phyloP scores from a whole-genome alignment of 2,888 invertebrate species.

The Drosophila ezoana region DNA sequence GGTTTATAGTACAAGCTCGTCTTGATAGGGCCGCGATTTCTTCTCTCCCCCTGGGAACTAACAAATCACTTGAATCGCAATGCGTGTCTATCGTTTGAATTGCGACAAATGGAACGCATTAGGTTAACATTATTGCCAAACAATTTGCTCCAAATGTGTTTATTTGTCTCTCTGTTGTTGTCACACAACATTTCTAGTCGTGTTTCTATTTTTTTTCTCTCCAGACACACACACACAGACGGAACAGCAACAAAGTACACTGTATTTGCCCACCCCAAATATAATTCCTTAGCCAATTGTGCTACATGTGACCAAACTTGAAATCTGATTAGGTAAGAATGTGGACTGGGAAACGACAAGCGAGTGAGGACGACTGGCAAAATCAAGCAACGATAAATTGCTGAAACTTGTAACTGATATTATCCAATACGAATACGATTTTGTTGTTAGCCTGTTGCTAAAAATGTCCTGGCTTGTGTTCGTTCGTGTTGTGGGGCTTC shows the following conservation, averaged over 20 bases:
- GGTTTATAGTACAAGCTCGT: not conserved
- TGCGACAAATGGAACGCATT: slow-evolving; percentile 81
- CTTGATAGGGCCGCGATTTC: slow-evolving; percentile 9
- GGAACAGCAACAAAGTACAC: slow-evolving; percentile 1
- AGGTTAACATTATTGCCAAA: slow-evolving; percentile 80
- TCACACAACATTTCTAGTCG: slow-evolving; percentile 34
- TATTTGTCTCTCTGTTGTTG: slow-evolving; percentile 69
- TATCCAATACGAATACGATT: slow-evolving; percentile 54
- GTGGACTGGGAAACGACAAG: not conserved
- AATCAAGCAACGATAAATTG: slow-evolving; percentile 80
- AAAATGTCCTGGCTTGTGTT: slow-evolving; percentile 27
- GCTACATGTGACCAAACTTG: slow-evolving; percentile 64
- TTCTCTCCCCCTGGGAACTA: slow-evolving; percentile 37
- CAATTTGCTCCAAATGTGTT: slow-evolving; percentile 79
- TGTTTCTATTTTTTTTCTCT: slow-evolving; percentile 17
- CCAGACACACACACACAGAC: not conserved
- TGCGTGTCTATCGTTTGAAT: slow-evolving; percentile 72
- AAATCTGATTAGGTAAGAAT: slow-evolving; percentile 72
- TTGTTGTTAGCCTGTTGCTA: slow-evolving; percentile 70
- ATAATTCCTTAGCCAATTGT: slow-evolving; percentile 74
- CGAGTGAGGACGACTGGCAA: slow-evolving; percentile 12
- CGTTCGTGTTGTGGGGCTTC: slow-evolving; percentile 57
- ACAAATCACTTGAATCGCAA: slow-evolving; percentile 66
- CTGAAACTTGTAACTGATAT: slow-evolving; percentile 75
- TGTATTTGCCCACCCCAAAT: slow-evolving; percentile 26